Conservation (phyloP, 1,140 invertebrate species). For the Drosophila pseudoananassae region DNA sequence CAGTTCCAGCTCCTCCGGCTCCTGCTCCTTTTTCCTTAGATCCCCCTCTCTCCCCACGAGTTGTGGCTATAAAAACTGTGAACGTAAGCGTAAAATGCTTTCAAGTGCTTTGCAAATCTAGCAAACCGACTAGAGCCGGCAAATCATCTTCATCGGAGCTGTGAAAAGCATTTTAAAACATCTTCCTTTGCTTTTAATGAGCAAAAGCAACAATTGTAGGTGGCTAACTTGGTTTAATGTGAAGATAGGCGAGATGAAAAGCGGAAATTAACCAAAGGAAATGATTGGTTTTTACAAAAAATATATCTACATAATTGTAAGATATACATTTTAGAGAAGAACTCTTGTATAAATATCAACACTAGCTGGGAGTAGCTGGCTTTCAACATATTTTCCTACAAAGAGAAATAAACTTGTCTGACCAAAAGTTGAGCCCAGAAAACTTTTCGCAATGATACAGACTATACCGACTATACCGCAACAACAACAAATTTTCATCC, state of each 20-base stretch:
- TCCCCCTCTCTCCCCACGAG: not conserved
- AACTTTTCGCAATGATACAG: constrained; percentile 61
- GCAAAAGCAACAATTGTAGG: constrained; percentile 32
- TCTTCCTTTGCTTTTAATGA: constrained; percentile 50
- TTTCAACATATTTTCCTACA: not conserved
- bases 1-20: not conserved
- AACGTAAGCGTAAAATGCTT: constrained; percentile 81
- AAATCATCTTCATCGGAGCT: constrained; percentile 32
- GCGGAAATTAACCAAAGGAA: not conserved
- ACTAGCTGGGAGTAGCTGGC: not conserved
- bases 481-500: constrained; percentile 34
- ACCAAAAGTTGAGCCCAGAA: constrained; percentile 22
- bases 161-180: not conserved
- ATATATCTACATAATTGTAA: not conserved
- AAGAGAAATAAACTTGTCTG: constrained; percentile 18
- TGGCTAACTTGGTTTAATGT: constrained; percentile 4
- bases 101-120: constrained; percentile 79
- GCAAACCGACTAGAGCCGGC: constrained; percentile 12
- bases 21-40: not conserved
- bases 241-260: not conserved
- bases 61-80: constrained; percentile 76
- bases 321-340: not conserved
- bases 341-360: not conserved
- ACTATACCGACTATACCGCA: constrained; percentile 5
- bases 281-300: not conserved